These are phyloP conservation scores for Pteronotus mesoamericanus DNA, from an alignment of 2,797 vertebrate genomes.

Conservation along the genomic window DNA sequence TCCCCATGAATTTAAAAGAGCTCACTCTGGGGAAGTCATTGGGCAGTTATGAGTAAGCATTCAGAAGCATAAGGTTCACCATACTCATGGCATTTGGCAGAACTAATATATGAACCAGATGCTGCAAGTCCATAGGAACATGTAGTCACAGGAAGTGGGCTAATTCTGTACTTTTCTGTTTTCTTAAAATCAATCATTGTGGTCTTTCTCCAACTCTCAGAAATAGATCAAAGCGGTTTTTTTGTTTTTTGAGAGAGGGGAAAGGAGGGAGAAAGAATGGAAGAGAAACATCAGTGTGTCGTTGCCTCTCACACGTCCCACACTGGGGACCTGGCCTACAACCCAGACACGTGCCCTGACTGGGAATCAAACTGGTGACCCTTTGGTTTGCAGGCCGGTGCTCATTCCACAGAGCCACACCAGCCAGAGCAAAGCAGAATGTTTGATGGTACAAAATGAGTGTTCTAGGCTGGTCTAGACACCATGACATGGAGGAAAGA, in stretches of 20 bases:
- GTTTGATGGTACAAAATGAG: not conserved
- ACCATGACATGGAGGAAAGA: not conserved
- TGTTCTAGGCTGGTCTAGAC: not conserved
- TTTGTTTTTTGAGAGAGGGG: too few relatives aligned
- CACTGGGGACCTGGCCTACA: too few relatives aligned
- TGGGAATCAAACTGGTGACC: too few relatives aligned
- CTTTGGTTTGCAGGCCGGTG: too few relatives aligned
- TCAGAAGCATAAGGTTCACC: not conserved
- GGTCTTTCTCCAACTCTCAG: not conserved
- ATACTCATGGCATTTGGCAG: not conserved
- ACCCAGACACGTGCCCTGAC: too few relatives aligned
- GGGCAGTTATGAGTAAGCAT: not conserved
- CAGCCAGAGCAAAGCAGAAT: too few relatives aligned
- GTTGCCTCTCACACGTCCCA: too few relatives aligned
- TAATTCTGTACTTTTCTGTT: not conserved
- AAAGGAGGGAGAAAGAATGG: too few relatives aligned
- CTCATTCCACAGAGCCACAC: too few relatives aligned
- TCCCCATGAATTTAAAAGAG: not conserved
- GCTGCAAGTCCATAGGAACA: not conserved
- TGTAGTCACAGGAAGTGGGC: not conserved
- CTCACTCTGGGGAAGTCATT: not conserved
- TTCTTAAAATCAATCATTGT: not conserved
- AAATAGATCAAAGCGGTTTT: not conserved
- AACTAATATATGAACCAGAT: not conserved
- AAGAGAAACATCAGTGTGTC: too few relatives aligned